These are phyloP conservation scores for Heliopora coerulea DNA, from an alignment of 92 coral and sea anemone species.

Conservation along the genomic window DNA sequence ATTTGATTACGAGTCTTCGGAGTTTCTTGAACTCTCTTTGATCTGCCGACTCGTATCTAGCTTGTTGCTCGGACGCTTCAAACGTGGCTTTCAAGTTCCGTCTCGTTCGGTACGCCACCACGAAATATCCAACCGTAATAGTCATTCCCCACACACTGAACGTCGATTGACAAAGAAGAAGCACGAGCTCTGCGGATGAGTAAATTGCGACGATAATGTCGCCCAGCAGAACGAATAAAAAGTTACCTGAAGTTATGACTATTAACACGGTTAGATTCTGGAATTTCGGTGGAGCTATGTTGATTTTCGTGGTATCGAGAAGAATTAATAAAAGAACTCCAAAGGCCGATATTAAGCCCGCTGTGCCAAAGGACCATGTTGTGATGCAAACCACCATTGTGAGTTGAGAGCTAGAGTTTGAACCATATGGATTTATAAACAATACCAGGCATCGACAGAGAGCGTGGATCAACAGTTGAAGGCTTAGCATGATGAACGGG, in stretches of 20 bases:
- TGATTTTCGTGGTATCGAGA: constrained; percentile 61
- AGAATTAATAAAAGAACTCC: constrained; percentile 61
- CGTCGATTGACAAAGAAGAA: constrained; percentile 48
- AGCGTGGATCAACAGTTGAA: constrained; percentile 18
- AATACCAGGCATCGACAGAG: constrained; percentile 13
- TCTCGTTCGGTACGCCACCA: constrained; percentile 61
- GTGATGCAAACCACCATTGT: neutral
- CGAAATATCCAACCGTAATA: constrained; percentile 58
- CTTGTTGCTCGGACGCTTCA: constrained; percentile 12
- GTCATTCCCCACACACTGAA: constrained; percentile 57
- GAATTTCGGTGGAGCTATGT: constrained; percentile 60
- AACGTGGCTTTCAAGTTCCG: constrained; percentile 67
- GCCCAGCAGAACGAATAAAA: constrained; percentile 36
- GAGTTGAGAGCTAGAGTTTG: neutral
- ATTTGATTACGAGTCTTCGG: constrained; percentile 22
- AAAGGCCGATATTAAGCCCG: constrained; percentile 59
- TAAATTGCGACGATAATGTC: constrained; percentile 49
- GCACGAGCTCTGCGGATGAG: constrained; percentile 38
- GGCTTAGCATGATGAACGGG: constrained; percentile 28
- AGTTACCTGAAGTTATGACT: constrained; percentile 41
- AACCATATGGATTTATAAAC: constrained; percentile 27
- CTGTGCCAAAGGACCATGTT: constrained; percentile 40
- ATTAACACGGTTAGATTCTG: constrained; percentile 57
- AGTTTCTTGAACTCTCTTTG: constrained; percentile 36
- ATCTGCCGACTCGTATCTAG: neutral